Evolutionary conservation across 1,140 invertebrate genomes (phyloP).

Genomic region (Nomia melanderi): DNA sequence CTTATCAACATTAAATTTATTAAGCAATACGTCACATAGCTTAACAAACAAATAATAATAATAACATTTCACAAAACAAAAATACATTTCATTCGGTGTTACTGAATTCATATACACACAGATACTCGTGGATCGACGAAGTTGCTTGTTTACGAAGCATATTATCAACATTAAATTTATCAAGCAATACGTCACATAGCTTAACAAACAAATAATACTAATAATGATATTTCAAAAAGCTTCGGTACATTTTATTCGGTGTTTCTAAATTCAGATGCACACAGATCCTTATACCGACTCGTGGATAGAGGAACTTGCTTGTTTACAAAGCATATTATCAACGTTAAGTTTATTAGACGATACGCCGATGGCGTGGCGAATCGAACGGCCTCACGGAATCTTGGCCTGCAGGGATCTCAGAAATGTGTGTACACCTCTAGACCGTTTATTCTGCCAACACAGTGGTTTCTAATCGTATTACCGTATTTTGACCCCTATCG

Average conservation of each 20-base stretch:
- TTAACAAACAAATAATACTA: not conserved
- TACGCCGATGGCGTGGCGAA: not conserved
- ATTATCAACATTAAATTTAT: too few species aligned
- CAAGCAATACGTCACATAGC: not conserved
- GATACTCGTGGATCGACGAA: slow-evolving; percentile 1
- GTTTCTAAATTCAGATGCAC: not conserved
- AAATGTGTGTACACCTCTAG: slow-evolving; percentile 35
- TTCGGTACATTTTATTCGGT: not conserved
- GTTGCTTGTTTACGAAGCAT: slow-evolving; percentile 28
- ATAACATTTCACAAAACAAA: too few species aligned
- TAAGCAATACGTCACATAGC: too few species aligned
- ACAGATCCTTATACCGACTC: not conserved
- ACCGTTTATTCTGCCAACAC: slow-evolving; percentile 54
- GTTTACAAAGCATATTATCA: slow-evolving; percentile 26
- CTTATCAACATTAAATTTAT: too few species aligned
- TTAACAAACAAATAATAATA: too few species aligned
- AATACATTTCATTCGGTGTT: fast-evolving
- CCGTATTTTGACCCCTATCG: slow-evolving; percentile 55
- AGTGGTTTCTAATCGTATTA: slow-evolving; percentile 57
- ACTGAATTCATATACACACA: too few species aligned
- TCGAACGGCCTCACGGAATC: slow-evolving; percentile 13
- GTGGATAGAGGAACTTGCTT: slow-evolving; percentile 6
- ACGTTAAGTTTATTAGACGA: slow-evolving; percentile 10
- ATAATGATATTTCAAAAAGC: not conserved
- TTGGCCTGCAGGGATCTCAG: slow-evolving; percentile 39